Conservation (phyloP, 2,113 vertebrate genomes). For the Thalassarche chlororhynchos region DNA sequence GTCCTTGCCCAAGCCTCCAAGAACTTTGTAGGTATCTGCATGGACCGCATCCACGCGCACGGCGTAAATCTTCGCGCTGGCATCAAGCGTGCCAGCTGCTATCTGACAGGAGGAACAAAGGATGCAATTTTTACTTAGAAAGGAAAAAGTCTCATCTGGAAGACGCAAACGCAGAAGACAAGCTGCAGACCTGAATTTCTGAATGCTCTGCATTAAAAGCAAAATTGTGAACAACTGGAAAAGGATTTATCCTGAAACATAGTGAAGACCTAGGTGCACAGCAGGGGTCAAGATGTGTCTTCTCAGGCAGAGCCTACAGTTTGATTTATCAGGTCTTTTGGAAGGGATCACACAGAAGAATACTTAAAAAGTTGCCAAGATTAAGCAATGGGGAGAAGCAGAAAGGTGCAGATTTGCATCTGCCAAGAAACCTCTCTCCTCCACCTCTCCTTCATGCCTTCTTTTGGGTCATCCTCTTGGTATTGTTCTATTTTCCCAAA, state of each 20-base stretch:
- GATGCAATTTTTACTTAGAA: background rate
- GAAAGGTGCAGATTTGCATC: background rate
- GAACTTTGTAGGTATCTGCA: conserved; percentile 87
- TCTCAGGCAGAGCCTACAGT: background rate
- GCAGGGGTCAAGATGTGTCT: background rate
- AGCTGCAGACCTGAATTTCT: background rate
- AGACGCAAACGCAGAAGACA: background rate
- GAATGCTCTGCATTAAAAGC: background rate
- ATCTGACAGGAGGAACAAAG: conserved; percentile 70
- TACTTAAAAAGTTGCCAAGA: background rate
- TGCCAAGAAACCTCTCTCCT: background rate
- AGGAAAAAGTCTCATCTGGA: background rate
- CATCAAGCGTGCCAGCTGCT: conserved; percentile 91
- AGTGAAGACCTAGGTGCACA: accelerated
- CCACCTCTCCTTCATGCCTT: background rate
- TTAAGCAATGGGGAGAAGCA: no score
- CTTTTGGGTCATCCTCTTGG: background rate
- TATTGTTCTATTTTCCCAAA: background rate
- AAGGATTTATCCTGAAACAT: background rate
- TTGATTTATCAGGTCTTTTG: background rate
- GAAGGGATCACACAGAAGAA: background rate
- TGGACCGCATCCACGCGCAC: conserved; percentile 91
- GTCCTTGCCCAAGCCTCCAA: conserved; percentile 87
- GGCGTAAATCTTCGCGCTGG: conserved; percentile 95
- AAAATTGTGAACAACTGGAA: background rate